Conservation (phyloP, 2,113 vertebrate genomes). For the Oncorhynchus tshawytscha region DNA sequence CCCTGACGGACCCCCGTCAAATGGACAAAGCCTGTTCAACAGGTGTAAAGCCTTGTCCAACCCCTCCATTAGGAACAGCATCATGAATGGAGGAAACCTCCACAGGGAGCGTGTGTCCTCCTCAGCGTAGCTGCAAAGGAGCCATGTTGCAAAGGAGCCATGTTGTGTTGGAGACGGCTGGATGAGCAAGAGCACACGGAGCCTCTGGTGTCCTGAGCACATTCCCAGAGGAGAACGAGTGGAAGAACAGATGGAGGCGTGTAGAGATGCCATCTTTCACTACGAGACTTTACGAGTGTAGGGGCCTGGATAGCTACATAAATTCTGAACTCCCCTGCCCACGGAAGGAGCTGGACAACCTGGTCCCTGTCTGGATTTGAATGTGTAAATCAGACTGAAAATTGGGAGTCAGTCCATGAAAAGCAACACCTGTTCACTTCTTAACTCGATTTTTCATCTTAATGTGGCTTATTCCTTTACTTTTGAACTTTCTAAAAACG, state of each 20-base stretch:
- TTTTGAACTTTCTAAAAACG: too few relatives aligned
- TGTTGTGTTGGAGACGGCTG: not conserved
- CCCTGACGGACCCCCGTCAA: not conserved
- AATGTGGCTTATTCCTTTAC: too few relatives aligned
- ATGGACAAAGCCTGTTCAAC: slow-evolving; percentile 21
- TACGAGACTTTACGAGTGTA: not conserved
- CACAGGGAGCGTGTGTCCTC: not conserved
- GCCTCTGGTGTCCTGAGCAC: slow-evolving; percentile 13
- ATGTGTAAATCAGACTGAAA: too few relatives aligned
- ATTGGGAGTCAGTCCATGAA: too few relatives aligned
- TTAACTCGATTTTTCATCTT: too few relatives aligned
- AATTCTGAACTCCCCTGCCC: too few relatives aligned
- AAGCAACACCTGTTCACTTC: too few relatives aligned
- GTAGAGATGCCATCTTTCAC: slow-evolving; percentile 29
- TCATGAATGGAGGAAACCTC: not conserved
- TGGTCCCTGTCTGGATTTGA: too few relatives aligned
- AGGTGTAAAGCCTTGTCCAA: slow-evolving; percentile 2
- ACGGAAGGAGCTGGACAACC: too few relatives aligned
- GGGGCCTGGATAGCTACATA: too few relatives aligned
- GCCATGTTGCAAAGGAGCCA: slow-evolving; percentile 7
- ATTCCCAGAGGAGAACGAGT: slow-evolving; percentile 16
- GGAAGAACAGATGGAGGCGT: slow-evolving; percentile 27
- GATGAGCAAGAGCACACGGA: not conserved
- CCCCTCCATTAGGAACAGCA: not conserved
- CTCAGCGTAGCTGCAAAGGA: not conserved